These are phyloP conservation scores for Chamaea fasciata DNA, from an alignment of 2,113 vertebrate genomes.

Conservation along the genomic window DNA sequence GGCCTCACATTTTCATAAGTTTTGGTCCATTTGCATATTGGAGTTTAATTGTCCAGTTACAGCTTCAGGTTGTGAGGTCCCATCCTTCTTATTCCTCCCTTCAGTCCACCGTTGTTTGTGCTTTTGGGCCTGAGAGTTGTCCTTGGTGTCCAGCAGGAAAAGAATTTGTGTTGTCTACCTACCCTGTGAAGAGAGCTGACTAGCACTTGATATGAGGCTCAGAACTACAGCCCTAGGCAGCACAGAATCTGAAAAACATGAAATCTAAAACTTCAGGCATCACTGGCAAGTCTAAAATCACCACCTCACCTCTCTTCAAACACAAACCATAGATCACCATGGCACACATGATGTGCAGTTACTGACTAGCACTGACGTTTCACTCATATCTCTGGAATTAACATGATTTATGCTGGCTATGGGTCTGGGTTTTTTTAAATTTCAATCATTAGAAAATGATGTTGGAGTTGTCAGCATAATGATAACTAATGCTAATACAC, in stretches of 20 bases:
- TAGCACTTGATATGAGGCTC: background rate
- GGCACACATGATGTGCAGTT: accelerated
- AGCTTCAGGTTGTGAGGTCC: background rate
- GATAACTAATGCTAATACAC: background rate
- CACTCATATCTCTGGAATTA: background rate
- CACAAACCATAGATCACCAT: background rate
- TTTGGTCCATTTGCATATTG: background rate
- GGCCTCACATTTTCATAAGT: background rate
- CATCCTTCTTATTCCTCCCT: background rate
- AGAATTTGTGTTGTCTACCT: background rate
- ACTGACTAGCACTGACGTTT: background rate
- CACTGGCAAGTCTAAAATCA: background rate
- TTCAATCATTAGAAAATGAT: background rate
- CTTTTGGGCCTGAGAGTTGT: background rate
- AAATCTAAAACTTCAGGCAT: background rate
- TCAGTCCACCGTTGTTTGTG: background rate
- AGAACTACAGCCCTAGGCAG: background rate
- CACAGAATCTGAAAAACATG: background rate
- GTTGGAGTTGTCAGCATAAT: background rate
- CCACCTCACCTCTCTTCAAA: accelerated
- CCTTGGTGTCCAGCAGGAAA: background rate
- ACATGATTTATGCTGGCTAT: background rate
- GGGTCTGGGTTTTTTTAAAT: background rate
- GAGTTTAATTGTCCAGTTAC: background rate
- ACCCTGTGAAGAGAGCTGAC: background rate